Evolutionary conservation across 2,113 vertebrate genomes (phyloP), one percentile per base, ranked within the genome.

Genomic region (Callaeas wilsoni): DNA sequence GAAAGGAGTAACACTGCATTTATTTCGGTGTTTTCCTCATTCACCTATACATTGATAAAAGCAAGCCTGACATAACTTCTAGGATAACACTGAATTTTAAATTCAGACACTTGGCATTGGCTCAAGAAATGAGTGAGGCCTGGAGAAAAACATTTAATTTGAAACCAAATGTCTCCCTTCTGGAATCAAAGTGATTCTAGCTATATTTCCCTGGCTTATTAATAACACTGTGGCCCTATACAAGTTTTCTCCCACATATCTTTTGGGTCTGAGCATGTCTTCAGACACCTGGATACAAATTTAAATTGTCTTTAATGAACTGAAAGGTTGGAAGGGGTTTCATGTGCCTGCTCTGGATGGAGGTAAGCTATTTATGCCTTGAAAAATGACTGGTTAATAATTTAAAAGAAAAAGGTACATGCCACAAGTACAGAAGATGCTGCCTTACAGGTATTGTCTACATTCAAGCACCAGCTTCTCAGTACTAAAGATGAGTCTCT

Each of bases 41-140:
- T 63, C 56, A 84, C 46, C 60, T 89, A 74, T 33, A 64, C 19
- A 30, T 29, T 76, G 33, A 47, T 64, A 82, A 90, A 80, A 55
- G 2, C 27, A 63, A 70, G 27, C 50, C 64, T 81, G 56, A 59
- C 47, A 50, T 50, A 93, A 89, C 74, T 68, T 69, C 46, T 53
- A 62, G n/a, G n/a, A 42, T 86, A 85, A 91, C 77, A 59, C 46
- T 90, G 78, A 85, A 85, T 95, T 93, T 93, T 75, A 56, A 84
- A 94, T 83, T 80, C 53, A 85, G 50, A 68, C 37, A 60, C 37
- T 75, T 92, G 79, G 57, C 70, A 55, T 6, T 85, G 25, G 26
- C 37, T 53, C 88, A 94, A 76, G 63, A 65, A 83, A 78, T 26
- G 50, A 94, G 46, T n/a, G 78, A 84, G 20, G 57, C 29, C 55